Base-by-base conservation (phyloP, 2,113 vertebrate species). In the Riparia riparia region DNA sequence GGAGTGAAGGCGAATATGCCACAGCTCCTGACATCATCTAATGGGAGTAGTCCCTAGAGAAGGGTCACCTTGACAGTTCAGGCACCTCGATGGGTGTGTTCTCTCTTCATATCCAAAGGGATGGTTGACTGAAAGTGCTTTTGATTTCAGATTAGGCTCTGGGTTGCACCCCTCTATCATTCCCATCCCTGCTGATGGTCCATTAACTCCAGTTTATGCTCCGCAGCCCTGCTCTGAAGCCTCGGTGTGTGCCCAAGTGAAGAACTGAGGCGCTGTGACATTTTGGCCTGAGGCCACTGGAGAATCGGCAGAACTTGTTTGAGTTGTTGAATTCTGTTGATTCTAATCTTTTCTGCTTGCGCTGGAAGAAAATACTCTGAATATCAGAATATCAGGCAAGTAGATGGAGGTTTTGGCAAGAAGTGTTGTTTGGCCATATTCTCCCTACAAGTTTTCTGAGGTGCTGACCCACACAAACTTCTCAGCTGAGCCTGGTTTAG, bases 281-380 rank as follows among this genome's bases (percentile, higher is more conserved):
- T 92, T 93, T 77, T 96, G 93, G 95, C 92, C 64, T 0, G 3
- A 74, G 71, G 93, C 87, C 90, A 91, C 14, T 41, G 21, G 76
- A 64, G 79, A 68, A 90, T 91, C 85, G 81, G 85, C 64, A 93
- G 68, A 96, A 96, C 93, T 82, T 56, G 84, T 77, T 70, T n/a
- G 25, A 47, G 50, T 66, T 66, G 85, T 50, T 94, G 82, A 80
- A 39, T 92, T 82, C 51, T 77, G 21, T 89, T 95, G 90, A 91
- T 93, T 90, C 25, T 89, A 68, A 94, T 92, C 56, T 88, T 20
- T 86, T 32, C 49, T 95, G 54, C 82, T 76, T 86, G 50, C 37
- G 17, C 51, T 91, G 74, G 42, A 73, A 47, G 65, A 83, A 56
- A 78, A 83, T 12, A 7, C 45, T 17, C 26, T 6, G 41, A 8